Base-by-base conservation (phyloP, 2,888 invertebrate genomes). In the Drosophila fungiperda region DNA sequence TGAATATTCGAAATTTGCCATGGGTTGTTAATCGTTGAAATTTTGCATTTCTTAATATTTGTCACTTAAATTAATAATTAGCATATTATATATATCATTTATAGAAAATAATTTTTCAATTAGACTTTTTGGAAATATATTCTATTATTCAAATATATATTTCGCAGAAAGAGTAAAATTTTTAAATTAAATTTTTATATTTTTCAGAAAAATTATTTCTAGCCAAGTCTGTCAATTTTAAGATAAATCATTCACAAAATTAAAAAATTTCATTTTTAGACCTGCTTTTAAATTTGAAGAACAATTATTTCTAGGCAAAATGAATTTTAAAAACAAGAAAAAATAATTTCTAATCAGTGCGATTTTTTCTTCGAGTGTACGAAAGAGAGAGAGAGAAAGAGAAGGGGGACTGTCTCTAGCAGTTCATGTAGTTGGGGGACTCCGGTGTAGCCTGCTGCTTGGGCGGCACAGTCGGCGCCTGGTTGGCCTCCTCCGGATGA, bases 351-450 rank as follows among this genome's bases (percentile, higher is more conserved):
- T 29, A 29, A 29, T 29, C 45, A 15, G 23, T 23, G 45, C 8
- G 23, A 45, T 23, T 23, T 45, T 23, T 8, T n/a, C 40, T 15
- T 20, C 45, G 45, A 23, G 45, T 23, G 23, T 45, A 23, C 45
- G 45, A 45, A 7, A 23, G 45, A 45, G 1, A 45, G 20, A 3
- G 20, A 40, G 40, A n/a, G 9, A 38, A 11, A 20, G 6, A 20
- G 42, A 42, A 3, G 23, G 3, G 8, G 15, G 2, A 7, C 9
- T 7, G 26, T 26, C 26, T 53, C 55, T 80, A 92, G 76, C 92
- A 92, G 69, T 92, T 92, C 84, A 92, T 92, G 50, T 92, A 92
- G 71, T 92, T 91, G 52, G 91, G 87, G 29, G 87, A 66, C 15
- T 70, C 71, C 15, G 50, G 4, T 36, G 55, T 48, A 9, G 58